Evolutionary conservation across 2,888 invertebrate species (phyloP).

Genomic region (Polia nebulosa): DNA sequence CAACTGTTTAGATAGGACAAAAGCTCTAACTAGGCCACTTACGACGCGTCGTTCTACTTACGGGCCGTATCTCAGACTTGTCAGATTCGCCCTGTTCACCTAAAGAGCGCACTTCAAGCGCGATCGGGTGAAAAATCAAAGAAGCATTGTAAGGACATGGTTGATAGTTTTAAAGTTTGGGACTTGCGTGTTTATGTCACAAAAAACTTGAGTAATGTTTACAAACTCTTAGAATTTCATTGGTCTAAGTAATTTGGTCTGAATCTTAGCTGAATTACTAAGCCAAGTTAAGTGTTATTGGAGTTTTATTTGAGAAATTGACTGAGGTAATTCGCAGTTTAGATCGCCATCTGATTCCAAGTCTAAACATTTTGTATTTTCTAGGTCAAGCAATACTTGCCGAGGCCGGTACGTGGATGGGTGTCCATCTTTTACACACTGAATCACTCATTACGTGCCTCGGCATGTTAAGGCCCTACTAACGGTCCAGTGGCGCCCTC

Average conservation of each 20-base stretch:
- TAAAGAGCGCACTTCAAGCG: constrained; percentile 48
- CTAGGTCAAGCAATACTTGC: too few species aligned
- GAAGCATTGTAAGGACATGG: constrained; percentile 13
- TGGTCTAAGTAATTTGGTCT: background rate
- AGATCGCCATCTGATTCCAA: background rate
- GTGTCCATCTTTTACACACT: too few species aligned
- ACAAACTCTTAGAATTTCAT: background rate
- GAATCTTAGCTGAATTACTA: background rate
- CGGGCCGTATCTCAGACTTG: constrained; percentile 62
- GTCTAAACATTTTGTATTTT: too few species aligned
- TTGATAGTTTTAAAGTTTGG: constrained; percentile 9
- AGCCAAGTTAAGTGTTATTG: background rate
- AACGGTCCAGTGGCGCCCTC: too few species aligned
- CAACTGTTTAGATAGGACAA: constrained; percentile 84
- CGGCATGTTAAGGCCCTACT: too few species aligned
- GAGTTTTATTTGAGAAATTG: constrained; percentile 9
- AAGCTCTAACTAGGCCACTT: constrained; percentile 82
- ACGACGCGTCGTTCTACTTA: constrained; percentile 73
- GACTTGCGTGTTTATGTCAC: background rate
- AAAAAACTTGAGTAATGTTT: background rate
- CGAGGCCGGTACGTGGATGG: too few species aligned
- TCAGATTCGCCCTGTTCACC: constrained; percentile 50
- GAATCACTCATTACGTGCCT: too few species aligned
- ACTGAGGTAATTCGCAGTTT: constrained; percentile 7
- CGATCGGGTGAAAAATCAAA: constrained; percentile 48